Conservation (phyloP, 2,113 vertebrate species). For the Lagenorhynchus albirostris region DNA sequence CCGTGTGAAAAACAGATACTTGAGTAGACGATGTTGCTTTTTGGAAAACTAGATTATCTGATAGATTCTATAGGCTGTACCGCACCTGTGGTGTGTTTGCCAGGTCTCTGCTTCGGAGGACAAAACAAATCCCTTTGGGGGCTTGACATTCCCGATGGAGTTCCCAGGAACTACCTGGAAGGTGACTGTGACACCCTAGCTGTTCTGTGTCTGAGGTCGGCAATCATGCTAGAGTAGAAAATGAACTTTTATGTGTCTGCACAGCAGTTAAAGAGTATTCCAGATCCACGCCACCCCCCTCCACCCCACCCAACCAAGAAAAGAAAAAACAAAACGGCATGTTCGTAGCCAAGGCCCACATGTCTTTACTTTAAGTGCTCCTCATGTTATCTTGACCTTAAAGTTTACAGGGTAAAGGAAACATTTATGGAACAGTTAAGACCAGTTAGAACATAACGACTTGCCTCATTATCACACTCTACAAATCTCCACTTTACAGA, state of each 20-base stretch:
- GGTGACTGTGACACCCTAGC: background rate
- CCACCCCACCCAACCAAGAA: background rate
- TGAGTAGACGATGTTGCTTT: background rate
- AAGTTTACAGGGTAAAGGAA: constrained; percentile 72
- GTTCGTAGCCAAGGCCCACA: constrained; percentile 21
- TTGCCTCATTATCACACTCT: constrained; percentile 73
- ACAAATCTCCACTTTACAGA: constrained; percentile 68
- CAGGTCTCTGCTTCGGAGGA: background rate
- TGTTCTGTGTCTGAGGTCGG: background rate
- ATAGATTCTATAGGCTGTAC: background rate
- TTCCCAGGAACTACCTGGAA: background rate
- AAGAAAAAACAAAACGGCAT: background rate
- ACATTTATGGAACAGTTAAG: constrained; percentile 75
- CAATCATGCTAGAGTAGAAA: background rate
- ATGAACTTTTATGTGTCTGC: background rate
- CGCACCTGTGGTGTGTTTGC: accelerated
- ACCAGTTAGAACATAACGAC: constrained; percentile 70
- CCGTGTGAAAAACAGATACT: background rate
- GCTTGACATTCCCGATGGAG: accelerated
- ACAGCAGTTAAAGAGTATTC: background rate
- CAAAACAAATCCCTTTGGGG: too few species aligned
- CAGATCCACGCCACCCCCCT: background rate
- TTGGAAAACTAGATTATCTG: background rate
- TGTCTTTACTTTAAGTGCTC: constrained; percentile 15
- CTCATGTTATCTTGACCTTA: constrained; percentile 69